Base-by-base conservation (phyloP, 2,113 vertebrate species). In the Chascanopsetta lugubris region DNA sequence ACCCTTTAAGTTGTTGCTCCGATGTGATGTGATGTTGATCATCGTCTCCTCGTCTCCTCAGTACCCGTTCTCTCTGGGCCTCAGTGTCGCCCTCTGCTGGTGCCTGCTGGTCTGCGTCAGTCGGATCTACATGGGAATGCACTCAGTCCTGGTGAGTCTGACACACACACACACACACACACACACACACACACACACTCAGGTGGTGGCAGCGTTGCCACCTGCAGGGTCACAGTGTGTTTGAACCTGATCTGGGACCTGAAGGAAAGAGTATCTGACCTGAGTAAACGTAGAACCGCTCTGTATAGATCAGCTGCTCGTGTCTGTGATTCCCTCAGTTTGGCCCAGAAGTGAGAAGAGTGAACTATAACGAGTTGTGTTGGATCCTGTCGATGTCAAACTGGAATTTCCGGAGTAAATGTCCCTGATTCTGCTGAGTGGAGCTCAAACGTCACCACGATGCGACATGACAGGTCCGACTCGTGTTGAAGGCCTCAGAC, bases 41-140 rank as follows among this genome's bases (percentile, higher is more conserved):
- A n/a, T 40, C 9, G 13, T 40, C 24, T 8, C 56, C 7, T 60
- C n/a, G 0, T 63, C 69, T 69, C 65, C 42, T 55, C 90, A 99
- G 97, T 99, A 97, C 86, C 94, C 97, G 1, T 81, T 93, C 79
- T 1, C 88, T 0, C 90, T 93, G 64, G 97, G 97, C 70, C 89
- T 98, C 86, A 69, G 89, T 64, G 80, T 98, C 77, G 92, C 94
- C 4, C 80, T 95, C 59, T 92, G 90, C 91, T 99, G 97, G 97
- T 96, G 95, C 88, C 87, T 91, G 75, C 90, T 99, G 89, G 97
- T 99, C 85, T 98, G 96, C 69, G 81, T 94, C 72, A 99, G 97
- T 86, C 94, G 97, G 34, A 90, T 99, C 89, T 99, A 99, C 92
- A 95, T 99, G 96, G 97, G 97, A 27, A 99, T 99, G 97, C 97